Evolutionary conservation across 2,113 vertebrate species (phyloP).

Genomic region (Cynoglossus semilaevis): DNA sequence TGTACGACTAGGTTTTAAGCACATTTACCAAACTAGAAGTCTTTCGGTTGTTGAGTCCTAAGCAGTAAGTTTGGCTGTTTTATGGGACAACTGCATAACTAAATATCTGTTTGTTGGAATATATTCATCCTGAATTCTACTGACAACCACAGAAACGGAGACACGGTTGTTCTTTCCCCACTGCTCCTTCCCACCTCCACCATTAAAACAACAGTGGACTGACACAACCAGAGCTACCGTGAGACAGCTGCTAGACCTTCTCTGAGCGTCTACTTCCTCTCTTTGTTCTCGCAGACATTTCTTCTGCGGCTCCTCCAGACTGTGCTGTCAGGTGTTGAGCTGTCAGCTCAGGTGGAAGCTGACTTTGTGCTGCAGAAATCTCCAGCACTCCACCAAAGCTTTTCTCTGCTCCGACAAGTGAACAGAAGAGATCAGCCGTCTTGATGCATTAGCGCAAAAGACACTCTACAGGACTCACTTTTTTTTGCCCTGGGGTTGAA

Average conservation of each 20-base stretch:
- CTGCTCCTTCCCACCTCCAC: neutral
- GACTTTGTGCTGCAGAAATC: conserved; percentile 11
- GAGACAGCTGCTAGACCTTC: too few species aligned
- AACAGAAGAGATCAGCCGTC: neutral
- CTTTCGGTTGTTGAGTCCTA: too few species aligned
- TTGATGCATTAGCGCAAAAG: conserved; percentile 2
- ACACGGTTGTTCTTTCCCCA: neutral
- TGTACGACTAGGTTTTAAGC: too few species aligned
- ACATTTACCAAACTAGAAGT: too few species aligned
- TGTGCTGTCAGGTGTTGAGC: conserved; percentile 28
- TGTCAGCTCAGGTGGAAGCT: conserved; percentile 29
- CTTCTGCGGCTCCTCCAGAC: conserved; percentile 14
- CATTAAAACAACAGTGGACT: neutral
- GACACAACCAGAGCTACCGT: neutral
- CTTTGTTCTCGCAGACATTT: conserved; percentile 19
- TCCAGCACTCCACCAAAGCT: neutral
- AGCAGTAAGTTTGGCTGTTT: too few species aligned
- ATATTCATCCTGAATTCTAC: too few species aligned
- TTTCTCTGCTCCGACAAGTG: neutral
- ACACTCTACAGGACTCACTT: neutral
- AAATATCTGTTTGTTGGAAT: too few species aligned
- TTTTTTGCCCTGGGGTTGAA: neutral
- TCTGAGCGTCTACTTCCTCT: neutral
- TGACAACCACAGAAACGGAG: neutral
- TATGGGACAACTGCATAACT: too few species aligned